Percentiles rank a stretch among this genome's conserved stretches.
These are phyloP conservation scores for Tadarida brasiliensis DNA, from an alignment of 2,797 vertebrate species.

Conservation along the genomic window DNA sequence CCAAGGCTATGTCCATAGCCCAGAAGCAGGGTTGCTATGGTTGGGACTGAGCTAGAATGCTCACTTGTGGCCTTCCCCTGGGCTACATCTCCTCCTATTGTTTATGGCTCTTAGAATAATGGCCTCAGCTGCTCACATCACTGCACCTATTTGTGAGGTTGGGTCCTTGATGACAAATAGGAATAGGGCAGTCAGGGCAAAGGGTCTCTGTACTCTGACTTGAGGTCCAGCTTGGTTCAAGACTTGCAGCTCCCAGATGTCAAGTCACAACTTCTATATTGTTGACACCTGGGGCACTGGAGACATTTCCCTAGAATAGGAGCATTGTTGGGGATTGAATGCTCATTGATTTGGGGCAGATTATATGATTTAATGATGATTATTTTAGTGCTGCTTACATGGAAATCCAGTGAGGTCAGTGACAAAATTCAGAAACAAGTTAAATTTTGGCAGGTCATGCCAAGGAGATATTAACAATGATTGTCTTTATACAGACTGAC, in stretches of 20 bases:
- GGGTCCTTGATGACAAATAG: background rate
- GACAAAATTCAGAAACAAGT: background rate
- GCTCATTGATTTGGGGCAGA: background rate
- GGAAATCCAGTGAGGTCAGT: background rate
- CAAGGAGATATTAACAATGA: background rate
- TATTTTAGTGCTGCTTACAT: conserved; percentile 18
- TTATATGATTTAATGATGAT: background rate
- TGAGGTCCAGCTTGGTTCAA: background rate
- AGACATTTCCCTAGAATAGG: background rate
- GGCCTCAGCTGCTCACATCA: background rate
- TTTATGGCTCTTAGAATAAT: background rate
- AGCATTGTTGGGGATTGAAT: background rate
- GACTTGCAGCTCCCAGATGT: background rate
- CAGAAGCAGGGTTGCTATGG: background rate
- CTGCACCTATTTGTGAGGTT: background rate
- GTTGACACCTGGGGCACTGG: background rate
- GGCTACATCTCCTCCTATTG: background rate
- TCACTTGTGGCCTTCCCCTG: background rate
- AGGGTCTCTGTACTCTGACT: background rate
- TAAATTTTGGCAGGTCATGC: background rate
- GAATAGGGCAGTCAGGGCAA: background rate
- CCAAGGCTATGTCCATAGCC: background rate
- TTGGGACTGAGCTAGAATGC: background rate
- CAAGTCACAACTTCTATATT: background rate
- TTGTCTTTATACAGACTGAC: background rate